Evolutionary conservation across 2,797 vertebrate species (phyloP), one percentile per base, ranked within the genome.

Genomic region (Kryptopterus vitreolus): DNA sequence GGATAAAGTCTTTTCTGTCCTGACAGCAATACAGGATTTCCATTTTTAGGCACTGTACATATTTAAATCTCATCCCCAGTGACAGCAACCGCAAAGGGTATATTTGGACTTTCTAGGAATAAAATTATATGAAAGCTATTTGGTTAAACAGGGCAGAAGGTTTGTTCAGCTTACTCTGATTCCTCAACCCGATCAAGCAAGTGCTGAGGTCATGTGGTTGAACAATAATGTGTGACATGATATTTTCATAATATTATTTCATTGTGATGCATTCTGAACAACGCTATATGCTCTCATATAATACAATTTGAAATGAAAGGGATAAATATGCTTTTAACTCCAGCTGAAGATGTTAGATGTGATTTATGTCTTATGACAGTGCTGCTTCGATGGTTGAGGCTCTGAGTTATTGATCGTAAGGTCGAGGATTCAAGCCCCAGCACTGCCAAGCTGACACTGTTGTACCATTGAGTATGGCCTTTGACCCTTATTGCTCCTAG

Each of bases 61-160:
- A 84, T 90, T 85, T 85, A 86, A 87, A 86, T 85, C 77, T 74
- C 80, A 86, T 82, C 77, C 87, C 84, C 76, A 63, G 77, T 85
- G 85, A 88, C 78, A 86, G 80, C 76, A 85, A 87, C 84, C 74
- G 46, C 78, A 88, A 84, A 76, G 81, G 66, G 82, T 86, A 85
- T 86, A 85, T 88, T 83, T 87, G 77, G 82, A 79, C 82, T 80
- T 85, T 80, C 85, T 86, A 85, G 82, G 81, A 88, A 87, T 87
- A 81, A 88, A 85, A 83, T 83, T 82, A 84, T 87, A 88, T 82
- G 83, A 79, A 78, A 83, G 81, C 84, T 77, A 86, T 76, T 86
- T 84, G 57, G 65, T 82, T 86, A 82, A 71, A 57, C n/a, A 75
- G 71, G 57, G 72, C 82, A 63, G 13, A 61, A 80, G 70, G 81